Evolutionary conservation across 2,113 vertebrate genomes (phyloP).

Genomic region (Limanda limanda): DNA sequence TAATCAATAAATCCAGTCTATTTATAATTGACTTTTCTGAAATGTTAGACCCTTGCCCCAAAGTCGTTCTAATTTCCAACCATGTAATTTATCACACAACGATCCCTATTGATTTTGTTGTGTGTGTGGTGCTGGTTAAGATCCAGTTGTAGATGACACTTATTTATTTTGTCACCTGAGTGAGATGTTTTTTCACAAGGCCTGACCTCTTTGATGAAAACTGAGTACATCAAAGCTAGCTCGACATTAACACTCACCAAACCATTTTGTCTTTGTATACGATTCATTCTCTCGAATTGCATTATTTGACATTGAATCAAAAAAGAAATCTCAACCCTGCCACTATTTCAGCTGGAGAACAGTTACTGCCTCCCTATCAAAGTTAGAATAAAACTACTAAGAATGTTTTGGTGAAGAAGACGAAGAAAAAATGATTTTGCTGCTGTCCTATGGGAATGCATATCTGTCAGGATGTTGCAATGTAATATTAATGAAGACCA

Average conservation of each 20-base stretch:
- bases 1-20: conserved; percentile 46
- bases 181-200: neutral
- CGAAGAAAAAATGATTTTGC: conserved; percentile 32
- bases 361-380: conserved; percentile 23
- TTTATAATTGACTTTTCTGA: conserved; percentile 36
- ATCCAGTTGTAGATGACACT: neutral
- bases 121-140: neutral
- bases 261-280: neutral
- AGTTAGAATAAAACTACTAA: conserved; percentile 32
- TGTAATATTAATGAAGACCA: conserved; percentile 67
- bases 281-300: too few species aligned
- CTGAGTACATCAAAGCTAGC: conserved; percentile 29
- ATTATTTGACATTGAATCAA: too few species aligned
- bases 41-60: conserved; percentile 32
- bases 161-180: conserved; percentile 16
- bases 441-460: conserved; percentile 11
- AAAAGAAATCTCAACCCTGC: neutral
- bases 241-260: neutral
- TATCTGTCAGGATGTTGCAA: conserved; percentile 54
- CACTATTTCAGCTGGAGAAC: conserved; percentile 6
- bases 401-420: conserved; percentile 18
- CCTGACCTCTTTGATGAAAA: conserved; percentile 14
- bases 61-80: conserved; percentile 46
- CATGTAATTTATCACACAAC: conserved; percentile 40
- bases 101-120: conserved; percentile 43